Evolutionary conservation across 2,888 invertebrate species (phyloP).

Genomic region (Frankliniella fusca): DNA sequence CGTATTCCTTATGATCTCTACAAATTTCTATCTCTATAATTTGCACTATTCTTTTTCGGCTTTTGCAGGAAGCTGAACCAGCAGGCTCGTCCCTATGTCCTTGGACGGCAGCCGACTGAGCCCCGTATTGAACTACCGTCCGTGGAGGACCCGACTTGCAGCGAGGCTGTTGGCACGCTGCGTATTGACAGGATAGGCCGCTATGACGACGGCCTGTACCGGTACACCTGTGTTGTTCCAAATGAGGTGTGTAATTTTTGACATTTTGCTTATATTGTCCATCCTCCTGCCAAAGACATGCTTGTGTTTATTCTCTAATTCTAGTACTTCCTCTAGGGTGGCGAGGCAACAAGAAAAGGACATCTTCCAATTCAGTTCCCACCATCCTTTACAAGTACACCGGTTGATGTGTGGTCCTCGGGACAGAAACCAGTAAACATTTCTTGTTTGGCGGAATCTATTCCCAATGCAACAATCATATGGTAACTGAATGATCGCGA

Average conservation of each 20-base stretch:
- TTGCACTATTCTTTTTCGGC: background rate
- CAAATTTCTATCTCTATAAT: too few relatives aligned
- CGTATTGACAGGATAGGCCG: slow-evolving; percentile 62
- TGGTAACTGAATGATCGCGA: slow-evolving; percentile 61
- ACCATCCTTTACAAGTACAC: slow-evolving; percentile 69
- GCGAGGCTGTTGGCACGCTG: slow-evolving; percentile 62
- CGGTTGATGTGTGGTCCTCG: slow-evolving; percentile 75
- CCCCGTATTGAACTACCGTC: slow-evolving; percentile 63
- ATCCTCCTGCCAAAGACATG: background rate
- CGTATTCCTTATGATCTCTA: background rate
- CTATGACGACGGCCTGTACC: slow-evolving; percentile 81
- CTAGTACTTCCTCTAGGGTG: slow-evolving; percentile 53
- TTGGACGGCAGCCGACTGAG: slow-evolving; percentile 62
- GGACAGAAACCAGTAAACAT: slow-evolving; percentile 73
- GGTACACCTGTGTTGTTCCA: slow-evolving; percentile 78
- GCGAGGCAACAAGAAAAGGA: slow-evolving; percentile 69
- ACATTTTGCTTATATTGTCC: background rate
- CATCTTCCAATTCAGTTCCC: slow-evolving; percentile 78
- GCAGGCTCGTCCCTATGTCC: slow-evolving; percentile 55
- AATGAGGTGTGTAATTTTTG: slow-evolving; percentile 53
- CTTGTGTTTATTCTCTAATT: background rate
- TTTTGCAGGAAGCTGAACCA: slow-evolving; percentile 61
- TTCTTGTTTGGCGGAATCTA: slow-evolving; percentile 77
- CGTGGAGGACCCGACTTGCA: slow-evolving; percentile 52
- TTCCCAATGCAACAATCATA: slow-evolving; percentile 87